These are phyloP conservation scores for Nibea albiflora DNA, from an alignment of 2,113 vertebrate genomes.

Conservation along the genomic window DNA sequence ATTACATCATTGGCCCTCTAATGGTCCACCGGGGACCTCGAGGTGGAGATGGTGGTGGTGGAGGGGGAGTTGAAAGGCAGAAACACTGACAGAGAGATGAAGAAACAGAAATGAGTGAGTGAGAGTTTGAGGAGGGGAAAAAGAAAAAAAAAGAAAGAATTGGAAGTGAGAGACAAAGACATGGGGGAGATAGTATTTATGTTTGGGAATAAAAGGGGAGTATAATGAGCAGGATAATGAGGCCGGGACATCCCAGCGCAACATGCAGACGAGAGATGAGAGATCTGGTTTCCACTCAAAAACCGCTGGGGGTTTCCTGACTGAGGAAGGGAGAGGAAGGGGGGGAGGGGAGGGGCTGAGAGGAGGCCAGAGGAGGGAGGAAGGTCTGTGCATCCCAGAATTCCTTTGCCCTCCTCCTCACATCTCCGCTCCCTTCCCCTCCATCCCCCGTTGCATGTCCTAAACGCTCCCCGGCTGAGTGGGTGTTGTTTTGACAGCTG, in stretches of 20 bases:
- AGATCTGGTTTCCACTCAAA: conserved; percentile 73
- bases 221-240: conserved; percentile 76
- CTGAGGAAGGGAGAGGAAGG: conserved; percentile 55
- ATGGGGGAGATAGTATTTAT: conserved; percentile 53
- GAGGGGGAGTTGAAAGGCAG: not conserved
- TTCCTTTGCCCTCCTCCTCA: conserved; percentile 46
- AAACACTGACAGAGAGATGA: not conserved
- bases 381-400: conserved; percentile 48
- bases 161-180: conserved; percentile 55
- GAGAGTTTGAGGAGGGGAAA: not conserved
- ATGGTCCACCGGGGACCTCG: conserved; percentile 58
- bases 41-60: not conserved
- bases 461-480: conserved; percentile 18
- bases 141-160: not conserved
- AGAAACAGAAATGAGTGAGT: conserved; percentile 13
- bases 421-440: conserved; percentile 23
- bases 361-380: conserved; percentile 23
- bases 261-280: conserved; percentile 71
- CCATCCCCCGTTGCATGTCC: conserved; percentile 8
- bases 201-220: conserved; percentile 56
- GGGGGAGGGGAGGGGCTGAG: not conserved
- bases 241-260: conserved; percentile 73
- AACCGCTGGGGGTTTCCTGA: conserved; percentile 75
- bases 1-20: conserved; percentile 67
- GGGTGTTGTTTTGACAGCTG: conserved; percentile 68